Conservation (phyloP, 2,888 invertebrate species). For the Apamea crenata region DNA sequence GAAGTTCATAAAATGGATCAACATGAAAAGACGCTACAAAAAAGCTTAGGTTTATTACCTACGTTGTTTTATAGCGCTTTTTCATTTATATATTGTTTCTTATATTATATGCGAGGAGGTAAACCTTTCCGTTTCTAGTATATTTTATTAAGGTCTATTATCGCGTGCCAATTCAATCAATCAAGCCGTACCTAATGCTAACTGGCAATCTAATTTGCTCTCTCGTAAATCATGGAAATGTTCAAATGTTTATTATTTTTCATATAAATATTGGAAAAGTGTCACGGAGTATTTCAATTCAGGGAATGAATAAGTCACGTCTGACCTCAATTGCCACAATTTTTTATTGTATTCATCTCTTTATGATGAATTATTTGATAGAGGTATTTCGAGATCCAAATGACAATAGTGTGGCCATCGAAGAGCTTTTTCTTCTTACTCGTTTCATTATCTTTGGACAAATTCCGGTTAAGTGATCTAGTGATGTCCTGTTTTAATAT, state of each 20-base stretch:
- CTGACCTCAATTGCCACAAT: not conserved
- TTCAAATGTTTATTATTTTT: conserved; percentile 41
- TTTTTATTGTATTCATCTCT: not conserved
- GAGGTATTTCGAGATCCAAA: not conserved
- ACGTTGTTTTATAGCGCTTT: too few species aligned
- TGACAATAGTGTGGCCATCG: not conserved
- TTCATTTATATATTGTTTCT: not conserved
- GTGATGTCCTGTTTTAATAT: not conserved
- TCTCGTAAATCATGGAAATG: conserved; percentile 55
- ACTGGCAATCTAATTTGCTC: conserved; percentile 42
- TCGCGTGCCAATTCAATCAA: conserved; percentile 47
- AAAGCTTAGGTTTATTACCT: too few species aligned
- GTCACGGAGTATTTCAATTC: conserved; percentile 8
- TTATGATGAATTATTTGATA: not conserved
- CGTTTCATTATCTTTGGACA: too few species aligned
- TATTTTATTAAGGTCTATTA: conserved; percentile 21
- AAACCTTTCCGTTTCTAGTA: conserved; percentile 11
- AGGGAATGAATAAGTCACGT: not conserved
- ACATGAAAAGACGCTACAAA: not conserved
- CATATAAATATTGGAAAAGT: conserved; percentile 22
- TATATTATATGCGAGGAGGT: conserved; percentile 8
- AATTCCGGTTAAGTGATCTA: not conserved
- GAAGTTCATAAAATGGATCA: not conserved
- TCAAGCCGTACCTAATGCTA: conserved; percentile 41
- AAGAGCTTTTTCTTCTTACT: not conserved